phyloP scores from a whole-genome alignment of 2,113 vertebrate species.

The Oncorhynchus keta region DNA sequence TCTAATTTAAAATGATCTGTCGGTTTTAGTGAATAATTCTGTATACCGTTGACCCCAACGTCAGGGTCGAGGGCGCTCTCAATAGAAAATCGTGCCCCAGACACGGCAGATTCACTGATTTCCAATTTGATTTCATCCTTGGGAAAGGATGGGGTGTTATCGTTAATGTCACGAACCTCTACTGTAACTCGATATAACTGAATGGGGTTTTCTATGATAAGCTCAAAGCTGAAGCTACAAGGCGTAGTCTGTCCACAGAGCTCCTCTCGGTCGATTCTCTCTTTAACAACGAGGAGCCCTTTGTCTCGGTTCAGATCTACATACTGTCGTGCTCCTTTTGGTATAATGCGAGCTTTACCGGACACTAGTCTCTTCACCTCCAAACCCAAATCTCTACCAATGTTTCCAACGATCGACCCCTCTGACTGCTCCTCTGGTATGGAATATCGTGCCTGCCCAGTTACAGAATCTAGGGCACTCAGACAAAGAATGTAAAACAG shows the following conservation, averaged over 20 bases:
- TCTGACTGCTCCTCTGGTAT: conserved; percentile 23
- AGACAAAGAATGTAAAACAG: not conserved
- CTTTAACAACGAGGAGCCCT: conserved; percentile 22
- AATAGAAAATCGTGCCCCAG: conserved; percentile 56
- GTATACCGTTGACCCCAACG: conserved; percentile 70
- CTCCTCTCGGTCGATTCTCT: conserved; percentile 36
- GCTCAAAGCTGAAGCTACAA: conserved; percentile 35
- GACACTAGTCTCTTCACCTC: not conserved
- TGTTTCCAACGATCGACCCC: conserved; percentile 29
- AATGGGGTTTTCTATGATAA: conserved; percentile 52
- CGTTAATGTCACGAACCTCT: conserved; percentile 37
- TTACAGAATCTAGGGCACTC: not conserved
- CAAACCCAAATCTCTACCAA: not conserved
- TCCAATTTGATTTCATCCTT: conserved; percentile 16
- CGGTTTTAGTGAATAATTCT: conserved; percentile 63
- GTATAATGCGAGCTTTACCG: conserved; percentile 4
- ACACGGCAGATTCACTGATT: conserved; percentile 38
- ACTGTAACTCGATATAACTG: conserved; percentile 19
- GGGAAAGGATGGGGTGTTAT: conserved; percentile 19
- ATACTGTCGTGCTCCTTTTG: not conserved
- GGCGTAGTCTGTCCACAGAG: conserved; percentile 14
- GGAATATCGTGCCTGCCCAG: conserved; percentile 27
- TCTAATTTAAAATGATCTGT: conserved; percentile 70
- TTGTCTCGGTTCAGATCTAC: conserved; percentile 27
- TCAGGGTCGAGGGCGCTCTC: conserved; percentile 71